Percentiles rank a stretch among this genome's conserved stretches.
Evolutionary conservation across 92 coral and sea anemone genomes (phyloP).

Genomic region (Parazoanthus atlanticus): DNA sequence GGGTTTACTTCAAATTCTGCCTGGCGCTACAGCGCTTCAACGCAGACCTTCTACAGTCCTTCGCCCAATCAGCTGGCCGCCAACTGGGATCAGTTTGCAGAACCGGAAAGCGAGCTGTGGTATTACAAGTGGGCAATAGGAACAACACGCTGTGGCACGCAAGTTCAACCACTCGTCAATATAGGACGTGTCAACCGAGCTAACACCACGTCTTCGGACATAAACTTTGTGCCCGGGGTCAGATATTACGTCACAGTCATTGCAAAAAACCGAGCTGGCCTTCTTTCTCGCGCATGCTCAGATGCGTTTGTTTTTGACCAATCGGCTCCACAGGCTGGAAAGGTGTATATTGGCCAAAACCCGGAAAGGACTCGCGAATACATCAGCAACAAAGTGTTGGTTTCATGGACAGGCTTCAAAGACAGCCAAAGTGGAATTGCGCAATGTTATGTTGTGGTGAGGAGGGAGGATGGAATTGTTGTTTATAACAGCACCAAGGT

Average conservation of each 20-base stretch:
- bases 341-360: slow-evolving; percentile 51
- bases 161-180: slow-evolving; percentile 81
- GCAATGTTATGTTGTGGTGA: slow-evolving; percentile 57
- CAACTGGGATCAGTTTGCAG: slow-evolving; percentile 75
- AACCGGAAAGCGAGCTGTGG: slow-evolving; percentile 90
- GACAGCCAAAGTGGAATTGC: slow-evolving; percentile 79
- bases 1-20: slow-evolving; percentile 50
- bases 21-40: slow-evolving; percentile 47
- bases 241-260: slow-evolving; percentile 78
- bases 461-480: slow-evolving; percentile 19
- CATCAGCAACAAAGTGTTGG: slow-evolving; percentile 26
- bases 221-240: slow-evolving; percentile 59
- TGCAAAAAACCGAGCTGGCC: slow-evolving; percentile 80
- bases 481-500: slow-evolving; percentile 11
- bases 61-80: slow-evolving; percentile 56
- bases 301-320: slow-evolving; percentile 81
- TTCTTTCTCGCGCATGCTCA: slow-evolving; percentile 84
- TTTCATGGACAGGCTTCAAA: slow-evolving; percentile 67
- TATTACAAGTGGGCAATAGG: slow-evolving; percentile 96
- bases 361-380: slow-evolving; percentile 50
- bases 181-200: slow-evolving; percentile 75
- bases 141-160: slow-evolving; percentile 81
- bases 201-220: slow-evolving; percentile 65
- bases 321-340: slow-evolving; percentile 69
- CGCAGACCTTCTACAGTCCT: slow-evolving; percentile 61